Percentiles rank a stretch among this genome's conserved stretches.
phyloP scores from a whole-genome alignment of 2,113 vertebrate genomes.

The Spizaetus ornatus region DNA sequence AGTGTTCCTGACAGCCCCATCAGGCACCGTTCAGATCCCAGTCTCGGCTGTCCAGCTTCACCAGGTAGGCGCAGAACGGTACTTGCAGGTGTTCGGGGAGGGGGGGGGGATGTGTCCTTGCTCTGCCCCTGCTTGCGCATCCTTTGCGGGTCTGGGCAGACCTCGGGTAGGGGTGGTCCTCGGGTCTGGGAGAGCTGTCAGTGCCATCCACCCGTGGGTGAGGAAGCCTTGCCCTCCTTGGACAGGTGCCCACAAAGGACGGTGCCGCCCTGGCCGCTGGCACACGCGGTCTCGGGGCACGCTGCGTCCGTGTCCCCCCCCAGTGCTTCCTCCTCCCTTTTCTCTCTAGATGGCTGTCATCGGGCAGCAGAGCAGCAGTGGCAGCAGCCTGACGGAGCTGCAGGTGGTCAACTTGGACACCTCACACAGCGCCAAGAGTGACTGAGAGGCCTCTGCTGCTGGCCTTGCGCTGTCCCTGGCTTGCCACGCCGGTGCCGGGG shows the following conservation, averaged over 20 bases:
- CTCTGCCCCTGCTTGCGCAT: not conserved
- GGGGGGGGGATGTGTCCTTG: not conserved
- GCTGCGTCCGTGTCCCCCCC: not conserved
- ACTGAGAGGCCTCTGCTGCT: slow-evolving; percentile 78
- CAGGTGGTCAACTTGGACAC: slow-evolving; percentile 94
- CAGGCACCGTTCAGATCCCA: slow-evolving; percentile 95
- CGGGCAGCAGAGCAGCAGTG: slow-evolving; percentile 92
- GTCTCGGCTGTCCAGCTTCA: slow-evolving; percentile 97
- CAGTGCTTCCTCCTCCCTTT: slow-evolving; percentile 4
- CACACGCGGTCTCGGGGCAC: rapidly evolving
- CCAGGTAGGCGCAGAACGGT: slow-evolving; percentile 79
- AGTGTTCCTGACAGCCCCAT: slow-evolving; percentile 93
- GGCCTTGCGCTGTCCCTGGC: slow-evolving; percentile 25
- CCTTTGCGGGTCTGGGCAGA: not conserved
- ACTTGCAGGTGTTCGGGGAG: not conserved
- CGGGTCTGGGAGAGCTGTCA: not conserved
- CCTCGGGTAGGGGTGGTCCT: not conserved
- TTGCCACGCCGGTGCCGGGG: not conserved
- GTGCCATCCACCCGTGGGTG: not conserved
- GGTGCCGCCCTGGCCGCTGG: not conserved
- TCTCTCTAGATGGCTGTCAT: slow-evolving; percentile 92
- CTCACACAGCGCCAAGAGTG: slow-evolving; percentile 85
- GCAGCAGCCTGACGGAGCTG: slow-evolving; percentile 95
- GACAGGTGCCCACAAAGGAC: not conserved
- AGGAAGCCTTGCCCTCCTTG: not conserved